These are phyloP conservation scores for Acanthornis magna DNA, from an alignment of 2,797 vertebrate genomes.

Conservation along the genomic window DNA sequence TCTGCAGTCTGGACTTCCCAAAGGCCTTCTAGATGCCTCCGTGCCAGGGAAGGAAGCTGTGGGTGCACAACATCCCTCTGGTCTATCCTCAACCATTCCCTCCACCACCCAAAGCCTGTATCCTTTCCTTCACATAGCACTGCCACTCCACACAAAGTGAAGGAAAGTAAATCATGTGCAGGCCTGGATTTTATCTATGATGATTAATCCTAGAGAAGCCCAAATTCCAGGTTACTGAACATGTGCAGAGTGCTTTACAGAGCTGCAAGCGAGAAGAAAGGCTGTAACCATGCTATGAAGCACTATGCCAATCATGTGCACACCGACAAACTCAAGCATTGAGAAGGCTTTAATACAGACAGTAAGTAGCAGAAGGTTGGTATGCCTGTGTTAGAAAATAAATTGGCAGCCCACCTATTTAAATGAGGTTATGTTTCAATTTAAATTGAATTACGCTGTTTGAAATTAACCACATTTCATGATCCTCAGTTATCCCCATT, in stretches of 20 bases:
- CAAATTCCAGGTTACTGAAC: neutral
- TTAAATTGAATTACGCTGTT: conserved; percentile 67
- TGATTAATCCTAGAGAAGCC: neutral
- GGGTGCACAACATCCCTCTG: neutral
- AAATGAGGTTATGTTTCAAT: conserved; percentile 65
- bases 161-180: neutral
- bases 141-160: neutral
- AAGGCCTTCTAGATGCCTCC: neutral
- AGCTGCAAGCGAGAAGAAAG: rapidly evolving
- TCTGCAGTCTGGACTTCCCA: neutral
- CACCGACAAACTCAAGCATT: conserved; percentile 23
- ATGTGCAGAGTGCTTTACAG: rapidly evolving
- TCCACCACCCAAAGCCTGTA: neutral
- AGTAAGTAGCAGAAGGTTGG: conserved; percentile 59
- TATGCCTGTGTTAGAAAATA: conserved; percentile 49
- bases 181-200: neutral
- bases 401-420: conserved; percentile 60
- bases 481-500: conserved; percentile 4
- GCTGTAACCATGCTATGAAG: neutral
- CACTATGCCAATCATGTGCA: neutral
- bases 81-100: neutral
- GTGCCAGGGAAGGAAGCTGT: rapidly evolving
- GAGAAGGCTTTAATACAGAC: conserved; percentile 1
- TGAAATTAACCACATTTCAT: conserved; percentile 64
- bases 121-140: neutral